Conservation (phyloP, 2,888 invertebrate genomes). For the Ctena decussata region DNA sequence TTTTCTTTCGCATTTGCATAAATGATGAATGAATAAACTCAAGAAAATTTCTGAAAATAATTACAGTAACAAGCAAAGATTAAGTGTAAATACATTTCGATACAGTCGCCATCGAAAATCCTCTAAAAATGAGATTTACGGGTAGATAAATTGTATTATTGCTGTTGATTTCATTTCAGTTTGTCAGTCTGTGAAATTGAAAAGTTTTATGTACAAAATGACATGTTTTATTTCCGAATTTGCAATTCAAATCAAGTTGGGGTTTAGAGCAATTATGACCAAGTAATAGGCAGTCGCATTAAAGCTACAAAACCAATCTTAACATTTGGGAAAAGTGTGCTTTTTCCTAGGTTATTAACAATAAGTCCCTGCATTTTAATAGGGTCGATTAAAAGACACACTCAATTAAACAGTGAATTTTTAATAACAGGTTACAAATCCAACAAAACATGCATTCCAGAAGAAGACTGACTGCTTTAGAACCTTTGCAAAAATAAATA, state of each 20-base stretch:
- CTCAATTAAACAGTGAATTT: slow-evolving; percentile 10
- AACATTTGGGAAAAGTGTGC: background rate
- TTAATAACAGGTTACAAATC: slow-evolving; percentile 5
- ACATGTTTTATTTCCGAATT: slow-evolving; percentile 64
- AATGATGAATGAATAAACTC: slow-evolving; percentile 5
- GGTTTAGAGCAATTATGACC: slow-evolving; percentile 49
- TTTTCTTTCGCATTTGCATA: background rate
- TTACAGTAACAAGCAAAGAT: background rate
- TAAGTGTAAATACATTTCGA: slow-evolving; percentile 7
- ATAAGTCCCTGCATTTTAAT: slow-evolving; percentile 8
- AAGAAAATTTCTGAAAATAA: background rate
- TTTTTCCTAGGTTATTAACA: slow-evolving; percentile 4
- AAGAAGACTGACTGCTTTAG: background rate
- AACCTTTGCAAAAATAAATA: too few relatives aligned
- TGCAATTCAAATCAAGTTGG: slow-evolving; percentile 63
- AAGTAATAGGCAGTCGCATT: slow-evolving; percentile 34
- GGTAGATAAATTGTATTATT: slow-evolving; percentile 5
- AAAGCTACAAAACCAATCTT: background rate
- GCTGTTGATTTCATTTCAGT: slow-evolving; percentile 34
- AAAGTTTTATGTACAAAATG: slow-evolving; percentile 58
- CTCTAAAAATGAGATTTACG: background rate
- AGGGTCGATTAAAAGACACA: background rate
- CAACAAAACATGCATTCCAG: background rate
- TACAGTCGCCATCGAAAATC: background rate
- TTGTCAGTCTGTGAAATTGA: slow-evolving; percentile 66